These are phyloP conservation scores for Dascillus cervinus DNA, from an alignment of 2,888 invertebrate species.

Conservation along the genomic window DNA sequence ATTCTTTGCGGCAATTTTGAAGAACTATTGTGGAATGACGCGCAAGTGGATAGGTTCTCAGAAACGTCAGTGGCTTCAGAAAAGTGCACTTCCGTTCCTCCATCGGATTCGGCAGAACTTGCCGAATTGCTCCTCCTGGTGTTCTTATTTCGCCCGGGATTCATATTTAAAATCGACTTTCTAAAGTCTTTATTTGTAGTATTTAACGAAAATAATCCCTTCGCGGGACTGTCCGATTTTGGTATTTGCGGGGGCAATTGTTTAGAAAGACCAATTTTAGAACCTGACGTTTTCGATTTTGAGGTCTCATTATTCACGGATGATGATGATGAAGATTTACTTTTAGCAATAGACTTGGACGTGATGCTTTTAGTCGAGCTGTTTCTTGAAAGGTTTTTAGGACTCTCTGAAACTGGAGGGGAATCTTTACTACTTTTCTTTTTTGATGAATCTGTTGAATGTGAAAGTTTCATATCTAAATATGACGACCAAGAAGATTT, in stretches of 20 bases:
- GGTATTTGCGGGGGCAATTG: slow-evolving; percentile 44
- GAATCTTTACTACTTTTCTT: slow-evolving; percentile 28
- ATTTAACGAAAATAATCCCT: slow-evolving; percentile 31
- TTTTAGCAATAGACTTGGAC: slow-evolving; percentile 20
- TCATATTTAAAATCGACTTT: slow-evolving; percentile 66
- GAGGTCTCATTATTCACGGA: slow-evolving; percentile 17
- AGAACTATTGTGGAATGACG: slow-evolving; percentile 26
- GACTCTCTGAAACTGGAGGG: slow-evolving; percentile 32
- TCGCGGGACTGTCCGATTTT: slow-evolving; percentile 35
- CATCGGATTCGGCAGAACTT: slow-evolving; percentile 42
- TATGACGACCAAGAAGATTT: slow-evolving; percentile 59
- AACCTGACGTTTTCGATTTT: slow-evolving; percentile 24
- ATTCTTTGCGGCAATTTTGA: slow-evolving; percentile 33
- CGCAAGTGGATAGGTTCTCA: slow-evolving; percentile 34
- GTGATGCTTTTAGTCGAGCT: slow-evolving; percentile 43
- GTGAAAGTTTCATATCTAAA: slow-evolving; percentile 45
- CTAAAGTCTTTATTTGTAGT: slow-evolving; percentile 65
- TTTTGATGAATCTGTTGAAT: slow-evolving; percentile 26
- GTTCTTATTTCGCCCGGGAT: slow-evolving; percentile 33
- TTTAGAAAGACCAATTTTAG: slow-evolving; percentile 26
- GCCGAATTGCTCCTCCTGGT: slow-evolving; percentile 43
- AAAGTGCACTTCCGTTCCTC: slow-evolving; percentile 38
- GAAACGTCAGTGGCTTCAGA: slow-evolving; percentile 41
- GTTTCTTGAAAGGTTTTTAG: slow-evolving; percentile 39
- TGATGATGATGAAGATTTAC: slow-evolving; percentile 12